Percentiles rank a stretch among this genome's conserved stretches.
Evolutionary conservation across 2,113 vertebrate species (phyloP).

Genomic region (Trichomycterus rosablanca): DNA sequence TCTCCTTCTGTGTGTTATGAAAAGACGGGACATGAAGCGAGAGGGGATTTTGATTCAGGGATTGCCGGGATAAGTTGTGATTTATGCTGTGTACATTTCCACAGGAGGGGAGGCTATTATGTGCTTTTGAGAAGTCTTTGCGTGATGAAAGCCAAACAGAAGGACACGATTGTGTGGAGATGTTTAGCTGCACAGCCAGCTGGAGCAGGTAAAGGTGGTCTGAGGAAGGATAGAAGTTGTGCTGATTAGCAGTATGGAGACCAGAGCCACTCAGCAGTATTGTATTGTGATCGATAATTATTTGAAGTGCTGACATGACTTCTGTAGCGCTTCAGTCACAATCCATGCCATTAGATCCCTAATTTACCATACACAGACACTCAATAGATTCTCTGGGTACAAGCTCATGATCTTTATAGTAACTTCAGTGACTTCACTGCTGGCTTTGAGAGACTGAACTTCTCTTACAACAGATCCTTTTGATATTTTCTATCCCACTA

Average conservation of each 20-base stretch:
- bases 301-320: conserved; percentile 87
- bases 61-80: conserved; percentile 77
- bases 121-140: conserved; percentile 6
- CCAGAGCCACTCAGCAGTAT: conserved; percentile 86
- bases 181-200: conserved; percentile 3
- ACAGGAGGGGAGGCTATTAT: conserved; percentile 12
- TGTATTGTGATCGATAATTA: conserved; percentile 92
- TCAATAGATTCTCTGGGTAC: conserved; percentile 16
- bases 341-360: conserved; percentile 79
- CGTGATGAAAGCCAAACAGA: conserved; percentile 2
- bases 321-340: conserved; percentile 77
- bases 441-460: too few relatives aligned
- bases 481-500: too few relatives aligned
- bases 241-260: conserved; percentile 80
- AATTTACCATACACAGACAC: conserved; percentile 66
- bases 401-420: too few relatives aligned
- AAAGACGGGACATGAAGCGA: conserved; percentile 73
- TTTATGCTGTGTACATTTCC: conserved; percentile 50
- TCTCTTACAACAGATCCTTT: too few relatives aligned
- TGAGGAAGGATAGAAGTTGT: conserved; percentile 75
- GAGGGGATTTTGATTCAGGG: conserved; percentile 75
- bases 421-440: too few relatives aligned
- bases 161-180: not conserved
- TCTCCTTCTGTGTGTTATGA: conserved; percentile 57
- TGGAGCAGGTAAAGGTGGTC: conserved; percentile 12